Evolutionary conservation across 2,113 vertebrate species (phyloP).

Genomic region (Oriolus oriolus): DNA sequence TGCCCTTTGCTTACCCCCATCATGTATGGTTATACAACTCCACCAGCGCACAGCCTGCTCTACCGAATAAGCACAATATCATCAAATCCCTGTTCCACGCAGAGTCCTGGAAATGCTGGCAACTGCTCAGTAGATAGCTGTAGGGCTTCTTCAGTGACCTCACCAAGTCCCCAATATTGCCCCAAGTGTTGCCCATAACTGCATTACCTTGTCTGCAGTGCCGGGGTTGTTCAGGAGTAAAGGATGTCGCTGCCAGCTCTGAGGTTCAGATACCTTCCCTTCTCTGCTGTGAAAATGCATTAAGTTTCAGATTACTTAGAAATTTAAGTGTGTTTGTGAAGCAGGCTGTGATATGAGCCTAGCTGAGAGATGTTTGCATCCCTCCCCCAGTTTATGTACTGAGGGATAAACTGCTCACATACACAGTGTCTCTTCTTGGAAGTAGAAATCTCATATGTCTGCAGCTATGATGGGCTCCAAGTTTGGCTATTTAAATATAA

Average conservation of each 20-base stretch:
- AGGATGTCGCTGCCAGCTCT: not conserved
- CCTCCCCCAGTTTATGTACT: not conserved
- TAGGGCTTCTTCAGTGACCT: not conserved
- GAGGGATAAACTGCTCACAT: not conserved
- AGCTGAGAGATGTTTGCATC: not conserved
- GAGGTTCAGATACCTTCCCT: not conserved
- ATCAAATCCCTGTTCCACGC: not conserved
- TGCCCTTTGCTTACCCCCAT: conserved; percentile 10
- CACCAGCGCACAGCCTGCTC: not conserved
- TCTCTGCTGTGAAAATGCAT: not conserved
- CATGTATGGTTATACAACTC: not conserved
- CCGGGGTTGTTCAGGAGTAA: not conserved
- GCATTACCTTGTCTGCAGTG: not conserved
- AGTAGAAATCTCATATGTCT: not conserved
- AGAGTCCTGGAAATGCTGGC: not conserved
- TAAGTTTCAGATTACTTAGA: not conserved
- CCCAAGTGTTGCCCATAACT: not conserved
- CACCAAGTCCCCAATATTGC: not conserved
- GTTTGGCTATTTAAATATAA: not conserved
- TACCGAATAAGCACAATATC: not conserved
- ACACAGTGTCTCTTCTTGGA: not conserved
- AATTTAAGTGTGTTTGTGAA: not conserved
- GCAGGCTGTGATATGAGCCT: not conserved
- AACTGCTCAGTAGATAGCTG: not conserved
- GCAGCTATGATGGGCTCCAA: not conserved